These are phyloP conservation scores for Thomomys bottae DNA, from an alignment of 2,113 vertebrate species.

Conservation along the genomic window DNA sequence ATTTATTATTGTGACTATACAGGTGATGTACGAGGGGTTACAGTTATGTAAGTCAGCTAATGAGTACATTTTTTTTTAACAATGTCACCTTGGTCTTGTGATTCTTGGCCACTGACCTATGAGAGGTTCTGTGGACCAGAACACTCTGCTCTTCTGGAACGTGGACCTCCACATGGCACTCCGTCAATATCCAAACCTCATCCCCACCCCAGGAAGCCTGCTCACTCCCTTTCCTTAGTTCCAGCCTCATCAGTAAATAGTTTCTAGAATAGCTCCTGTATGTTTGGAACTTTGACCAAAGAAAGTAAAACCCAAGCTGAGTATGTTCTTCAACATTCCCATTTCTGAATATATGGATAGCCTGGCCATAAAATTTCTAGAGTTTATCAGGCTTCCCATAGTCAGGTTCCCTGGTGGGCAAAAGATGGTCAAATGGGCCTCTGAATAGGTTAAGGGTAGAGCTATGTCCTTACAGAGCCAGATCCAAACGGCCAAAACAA, in stretches of 20 bases:
- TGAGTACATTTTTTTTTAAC: too few species aligned
- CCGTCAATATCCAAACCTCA: background rate
- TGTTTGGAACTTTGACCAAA: background rate
- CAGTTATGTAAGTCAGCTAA: too few species aligned
- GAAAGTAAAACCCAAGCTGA: background rate
- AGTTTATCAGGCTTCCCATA: background rate
- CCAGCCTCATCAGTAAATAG: background rate
- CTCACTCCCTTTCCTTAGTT: background rate
- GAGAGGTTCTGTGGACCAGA: background rate
- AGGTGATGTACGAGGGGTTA: too few species aligned
- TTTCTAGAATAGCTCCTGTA: background rate
- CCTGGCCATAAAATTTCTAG: background rate
- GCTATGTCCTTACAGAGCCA: background rate
- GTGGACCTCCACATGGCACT: background rate
- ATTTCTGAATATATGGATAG: background rate
- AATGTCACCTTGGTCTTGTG: background rate
- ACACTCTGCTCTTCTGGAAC: conserved; percentile 15
- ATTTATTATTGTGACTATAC: too few species aligned
- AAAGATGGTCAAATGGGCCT: background rate
- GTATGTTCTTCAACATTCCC: background rate
- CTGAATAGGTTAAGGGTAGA: background rate
- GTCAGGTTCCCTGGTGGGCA: background rate
- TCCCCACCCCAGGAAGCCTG: background rate
- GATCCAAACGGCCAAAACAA: conserved; percentile 8
- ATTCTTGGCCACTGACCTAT: background rate